Evolutionary conservation across 2,797 vertebrate genomes (phyloP).

Genomic region (Podarcis lilfordi): DNA sequence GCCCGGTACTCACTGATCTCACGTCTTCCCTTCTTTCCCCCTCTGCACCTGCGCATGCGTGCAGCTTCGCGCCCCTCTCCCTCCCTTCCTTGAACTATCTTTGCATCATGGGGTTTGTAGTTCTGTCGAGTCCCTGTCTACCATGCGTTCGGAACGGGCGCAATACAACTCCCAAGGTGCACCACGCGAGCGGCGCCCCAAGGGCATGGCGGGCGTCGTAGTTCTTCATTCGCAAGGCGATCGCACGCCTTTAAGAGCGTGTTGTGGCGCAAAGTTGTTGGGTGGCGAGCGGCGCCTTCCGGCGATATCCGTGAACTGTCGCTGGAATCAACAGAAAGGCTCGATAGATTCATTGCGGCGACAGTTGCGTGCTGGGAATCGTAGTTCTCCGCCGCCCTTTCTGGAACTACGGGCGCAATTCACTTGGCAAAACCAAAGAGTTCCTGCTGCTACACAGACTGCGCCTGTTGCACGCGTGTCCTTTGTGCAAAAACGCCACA

Average conservation of each 20-base stretch:
- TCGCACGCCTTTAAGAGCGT: not conserved
- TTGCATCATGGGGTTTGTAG: not conserved
- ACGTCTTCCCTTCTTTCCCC: not conserved
- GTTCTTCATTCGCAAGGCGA: not conserved
- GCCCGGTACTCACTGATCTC: not conserved
- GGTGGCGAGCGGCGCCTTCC: not conserved
- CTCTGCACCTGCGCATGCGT: not conserved
- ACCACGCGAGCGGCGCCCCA: not conserved
- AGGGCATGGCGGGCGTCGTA: not conserved
- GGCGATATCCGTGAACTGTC: not conserved
- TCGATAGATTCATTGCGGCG: not conserved
- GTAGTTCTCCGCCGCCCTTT: not conserved
- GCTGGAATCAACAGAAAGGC: not conserved
- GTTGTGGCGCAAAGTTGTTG: not conserved
- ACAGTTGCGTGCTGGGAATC: not conserved
- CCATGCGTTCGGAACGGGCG: rapidly evolving
- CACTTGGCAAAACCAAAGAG: too few relatives aligned
- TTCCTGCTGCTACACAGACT: too few relatives aligned
- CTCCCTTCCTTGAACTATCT: not conserved
- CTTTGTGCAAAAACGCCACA: not conserved
- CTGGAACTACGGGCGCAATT: not conserved
- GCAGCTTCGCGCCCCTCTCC: rapidly evolving
- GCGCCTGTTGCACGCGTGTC: not conserved
- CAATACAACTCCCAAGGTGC: constrained; percentile 23
- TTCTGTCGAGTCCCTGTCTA: rapidly evolving